A percentile compares a stretch with the other conserved stretches of the same genome.
These are phyloP conservation scores for Thripadectes ignobilis DNA, from an alignment of 2,797 vertebrate species.

Conservation along the genomic window DNA sequence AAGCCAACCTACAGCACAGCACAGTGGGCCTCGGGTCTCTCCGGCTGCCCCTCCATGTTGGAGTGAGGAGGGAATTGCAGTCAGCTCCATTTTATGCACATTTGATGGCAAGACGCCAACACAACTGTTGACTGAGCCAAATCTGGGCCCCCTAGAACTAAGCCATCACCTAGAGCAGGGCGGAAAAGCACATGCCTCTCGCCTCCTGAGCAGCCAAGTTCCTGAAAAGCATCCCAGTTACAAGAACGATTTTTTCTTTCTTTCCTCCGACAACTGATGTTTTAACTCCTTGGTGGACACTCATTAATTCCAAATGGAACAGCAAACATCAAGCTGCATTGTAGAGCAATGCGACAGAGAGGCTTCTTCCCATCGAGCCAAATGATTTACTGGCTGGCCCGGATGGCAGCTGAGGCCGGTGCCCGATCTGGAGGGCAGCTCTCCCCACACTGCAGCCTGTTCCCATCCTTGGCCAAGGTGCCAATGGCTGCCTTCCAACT, in stretches of 20 bases:
- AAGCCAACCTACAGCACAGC: background rate
- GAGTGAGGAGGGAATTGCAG: conserved; percentile 24
- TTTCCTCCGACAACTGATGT: background rate
- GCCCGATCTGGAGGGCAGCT: background rate
- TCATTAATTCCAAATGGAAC: background rate
- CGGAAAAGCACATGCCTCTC: conserved; percentile 62
- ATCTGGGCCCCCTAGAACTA: conserved; percentile 63
- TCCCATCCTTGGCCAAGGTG: conserved; percentile 1
- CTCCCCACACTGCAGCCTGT: background rate
- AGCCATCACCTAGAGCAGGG: conserved; percentile 61
- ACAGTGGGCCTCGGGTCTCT: background rate
- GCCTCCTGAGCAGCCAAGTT: conserved; percentile 46
- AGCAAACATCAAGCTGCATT: background rate
- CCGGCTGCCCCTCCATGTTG: conserved; percentile 38
- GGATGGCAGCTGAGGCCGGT: background rate
- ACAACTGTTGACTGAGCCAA: conserved; percentile 62
- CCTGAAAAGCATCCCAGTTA: conserved; percentile 62
- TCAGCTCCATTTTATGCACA: conserved; percentile 68
- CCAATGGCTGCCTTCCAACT: conserved; percentile 44
- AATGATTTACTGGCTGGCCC: background rate
- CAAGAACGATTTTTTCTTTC: background rate
- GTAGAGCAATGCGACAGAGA: background rate
- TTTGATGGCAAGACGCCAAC: conserved; percentile 53
- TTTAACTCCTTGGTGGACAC: conserved; percentile 10
- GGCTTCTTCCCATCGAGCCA: background rate